Base-by-base conservation (phyloP, 2,797 vertebrate species). In the Xenops minutus region DNA sequence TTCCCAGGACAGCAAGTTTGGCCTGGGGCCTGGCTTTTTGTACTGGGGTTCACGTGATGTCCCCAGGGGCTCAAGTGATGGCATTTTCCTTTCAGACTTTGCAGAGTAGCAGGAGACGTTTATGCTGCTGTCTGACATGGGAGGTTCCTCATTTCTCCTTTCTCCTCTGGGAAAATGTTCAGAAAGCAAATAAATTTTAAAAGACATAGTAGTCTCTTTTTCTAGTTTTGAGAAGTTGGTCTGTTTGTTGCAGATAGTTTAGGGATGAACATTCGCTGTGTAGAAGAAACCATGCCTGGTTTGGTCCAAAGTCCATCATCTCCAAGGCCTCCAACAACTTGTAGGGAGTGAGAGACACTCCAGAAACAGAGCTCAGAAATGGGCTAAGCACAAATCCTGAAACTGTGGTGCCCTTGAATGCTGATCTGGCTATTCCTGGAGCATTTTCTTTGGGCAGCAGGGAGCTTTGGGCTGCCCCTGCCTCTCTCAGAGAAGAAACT, bases 111-210 rank as follows among this genome's bases (percentile, higher is more conserved):
- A 37, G 67, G 62, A 89, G 82, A 84, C 30, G 27, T 88, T 90
- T 84, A 54, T 84, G 73, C 77, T 64, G 29, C 54, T 81, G 32
- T 84, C 62, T 93, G 69, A 66, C 73, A 41, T 0, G 0, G 54
- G 54, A 93, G 64, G 37, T 84, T 88, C 74, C 44, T 88, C 69
- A 74, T 75, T 92, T 92, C 81, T 92, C 32, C 86, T 92, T 96
- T 93, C 39, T 82, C 44, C 88, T 86, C 49, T 90, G 86, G 66
- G 90, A 94, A 90, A 85, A 77, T 51, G 37, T 34, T 81, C 85
- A 61, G 80, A 86, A 54, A 78, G 83, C 41, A 79, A 88, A 85
- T 80, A 84, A 16, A 43, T 80, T 88, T 52, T 64, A 61, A 55
- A 95, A 74, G 63, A 61, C 34, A 43, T 2, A 4, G 30, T 49